Evolutionary conservation across 1,140 invertebrate species (phyloP).

Genomic region (Brachionus manjavacas): DNA sequence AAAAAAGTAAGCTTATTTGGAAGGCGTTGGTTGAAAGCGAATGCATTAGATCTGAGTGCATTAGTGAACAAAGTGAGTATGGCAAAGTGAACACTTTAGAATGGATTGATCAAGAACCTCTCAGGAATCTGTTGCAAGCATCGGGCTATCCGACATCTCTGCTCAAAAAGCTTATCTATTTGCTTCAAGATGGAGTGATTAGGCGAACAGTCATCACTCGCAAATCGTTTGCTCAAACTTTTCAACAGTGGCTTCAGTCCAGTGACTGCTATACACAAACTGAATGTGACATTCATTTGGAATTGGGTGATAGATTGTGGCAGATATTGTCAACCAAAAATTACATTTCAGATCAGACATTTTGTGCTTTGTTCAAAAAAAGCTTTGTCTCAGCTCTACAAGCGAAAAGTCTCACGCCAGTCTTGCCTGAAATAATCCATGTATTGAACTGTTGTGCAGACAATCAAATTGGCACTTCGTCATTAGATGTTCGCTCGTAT

Average conservation of each 20-base stretch:
- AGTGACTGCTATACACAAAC: neutral
- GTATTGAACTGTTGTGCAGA: neutral
- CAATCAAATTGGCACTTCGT: neutral
- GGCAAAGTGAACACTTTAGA: neutral
- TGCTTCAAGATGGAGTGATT: neutral
- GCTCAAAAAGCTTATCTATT: neutral
- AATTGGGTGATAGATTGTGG: neutral
- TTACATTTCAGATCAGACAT: neutral
- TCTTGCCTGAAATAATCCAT: neutral
- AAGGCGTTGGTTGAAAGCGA: neutral
- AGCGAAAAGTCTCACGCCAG: neutral
- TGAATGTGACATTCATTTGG: neutral
- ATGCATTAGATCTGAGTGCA: neutral
- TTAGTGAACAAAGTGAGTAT: neutral
- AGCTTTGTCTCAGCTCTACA: neutral
- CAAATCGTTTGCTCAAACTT: neutral
- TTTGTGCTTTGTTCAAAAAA: conserved; percentile 2
- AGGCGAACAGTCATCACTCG: neutral
- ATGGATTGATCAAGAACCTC: neutral
- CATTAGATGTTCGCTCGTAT: neutral
- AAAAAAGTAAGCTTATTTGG: neutral
- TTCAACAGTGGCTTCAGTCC: neutral
- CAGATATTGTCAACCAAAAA: neutral
- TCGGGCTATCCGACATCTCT: neutral
- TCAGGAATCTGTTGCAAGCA: neutral